Evolutionary conservation across 2,888 invertebrate species (phyloP).

Genomic region (Drepana falcataria): DNA sequence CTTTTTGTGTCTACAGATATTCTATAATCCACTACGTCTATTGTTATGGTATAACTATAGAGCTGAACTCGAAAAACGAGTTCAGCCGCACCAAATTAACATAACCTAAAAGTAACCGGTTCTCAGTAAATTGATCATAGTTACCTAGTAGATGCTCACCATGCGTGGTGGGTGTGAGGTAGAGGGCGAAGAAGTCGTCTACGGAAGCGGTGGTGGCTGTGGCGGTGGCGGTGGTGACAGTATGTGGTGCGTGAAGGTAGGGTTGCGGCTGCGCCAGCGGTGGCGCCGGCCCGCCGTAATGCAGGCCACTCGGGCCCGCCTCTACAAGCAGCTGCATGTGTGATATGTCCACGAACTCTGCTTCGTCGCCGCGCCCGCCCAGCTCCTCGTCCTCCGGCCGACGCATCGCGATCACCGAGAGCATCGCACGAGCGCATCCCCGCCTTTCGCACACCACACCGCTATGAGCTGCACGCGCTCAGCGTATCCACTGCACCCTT

Average conservation of each 20-base stretch:
- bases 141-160: slow-evolving; percentile 60
- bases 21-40: not conserved
- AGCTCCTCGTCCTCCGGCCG: slow-evolving; percentile 84
- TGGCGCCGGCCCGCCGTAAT: slow-evolving; percentile 68
- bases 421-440: slow-evolving; percentile 76
- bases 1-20: too few species aligned
- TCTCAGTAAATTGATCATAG: slow-evolving; percentile 13
- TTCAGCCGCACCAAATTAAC: slow-evolving; percentile 19
- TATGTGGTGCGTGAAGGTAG: slow-evolving; percentile 39
- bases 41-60: not conserved
- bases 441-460: slow-evolving; percentile 57
- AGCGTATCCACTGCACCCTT: slow-evolving; percentile 31
- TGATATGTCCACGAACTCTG: slow-evolving; percentile 91
- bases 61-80: slow-evolving; percentile 11
- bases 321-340: slow-evolving; percentile 88
- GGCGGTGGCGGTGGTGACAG: slow-evolving; percentile 59
- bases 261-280: slow-evolving; percentile 69
- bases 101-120: slow-evolving; percentile 23
- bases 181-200: slow-evolving; percentile 86
- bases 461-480: slow-evolving; percentile 36
- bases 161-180: slow-evolving; percentile 83
- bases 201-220: slow-evolving; percentile 79
- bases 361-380: slow-evolving; percentile 73
- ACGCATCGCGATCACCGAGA: slow-evolving; percentile 85
- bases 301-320: slow-evolving; percentile 73